Conservation (phyloP, 2,797 vertebrate genomes). For the Arctocebus calabarensis region DNA sequence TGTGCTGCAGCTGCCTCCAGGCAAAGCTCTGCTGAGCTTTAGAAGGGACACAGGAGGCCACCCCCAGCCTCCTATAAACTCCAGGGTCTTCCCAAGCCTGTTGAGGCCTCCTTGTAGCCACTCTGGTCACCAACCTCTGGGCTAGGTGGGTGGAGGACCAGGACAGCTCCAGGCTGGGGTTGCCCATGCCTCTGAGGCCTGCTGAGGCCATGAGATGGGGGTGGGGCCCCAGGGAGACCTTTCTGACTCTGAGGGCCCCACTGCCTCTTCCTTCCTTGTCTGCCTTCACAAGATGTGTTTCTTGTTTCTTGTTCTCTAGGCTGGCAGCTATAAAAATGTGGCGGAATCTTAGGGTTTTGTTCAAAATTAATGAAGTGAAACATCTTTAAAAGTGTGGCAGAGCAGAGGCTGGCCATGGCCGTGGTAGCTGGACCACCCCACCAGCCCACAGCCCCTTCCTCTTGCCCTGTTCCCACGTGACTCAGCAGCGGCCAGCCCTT, state of each 20-base stretch:
- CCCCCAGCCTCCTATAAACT: background rate
- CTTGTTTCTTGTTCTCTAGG: constrained; percentile 77
- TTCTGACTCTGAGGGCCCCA: background rate
- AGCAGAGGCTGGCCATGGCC: constrained; percentile 78
- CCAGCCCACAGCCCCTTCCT: background rate
- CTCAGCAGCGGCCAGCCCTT: background rate
- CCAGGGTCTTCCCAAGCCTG: background rate
- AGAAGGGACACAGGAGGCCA: background rate
- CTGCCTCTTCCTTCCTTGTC: background rate
- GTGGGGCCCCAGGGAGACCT: background rate
- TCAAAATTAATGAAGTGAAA: constrained; percentile 86
- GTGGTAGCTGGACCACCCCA: background rate
- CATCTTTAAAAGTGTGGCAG: constrained; percentile 81
- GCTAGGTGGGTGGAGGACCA: background rate
- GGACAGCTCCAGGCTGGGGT: constrained; percentile 68
- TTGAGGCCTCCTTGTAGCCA: background rate
- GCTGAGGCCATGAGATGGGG: constrained; percentile 50
- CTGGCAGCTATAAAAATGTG: constrained; percentile 82
- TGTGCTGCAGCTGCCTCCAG: background rate
- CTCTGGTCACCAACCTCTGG: background rate
- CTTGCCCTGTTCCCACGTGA: rapidly evolving
- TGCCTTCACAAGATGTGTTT: constrained; percentile 61
- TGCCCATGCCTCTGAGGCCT: constrained; percentile 60
- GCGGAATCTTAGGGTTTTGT: constrained; percentile 83
- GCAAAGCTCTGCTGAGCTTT: background rate